Percentiles rank a stretch among this genome's conserved stretches.
Conservation (phyloP, 2,888 invertebrate species). For the Cephonodes hylas region DNA sequence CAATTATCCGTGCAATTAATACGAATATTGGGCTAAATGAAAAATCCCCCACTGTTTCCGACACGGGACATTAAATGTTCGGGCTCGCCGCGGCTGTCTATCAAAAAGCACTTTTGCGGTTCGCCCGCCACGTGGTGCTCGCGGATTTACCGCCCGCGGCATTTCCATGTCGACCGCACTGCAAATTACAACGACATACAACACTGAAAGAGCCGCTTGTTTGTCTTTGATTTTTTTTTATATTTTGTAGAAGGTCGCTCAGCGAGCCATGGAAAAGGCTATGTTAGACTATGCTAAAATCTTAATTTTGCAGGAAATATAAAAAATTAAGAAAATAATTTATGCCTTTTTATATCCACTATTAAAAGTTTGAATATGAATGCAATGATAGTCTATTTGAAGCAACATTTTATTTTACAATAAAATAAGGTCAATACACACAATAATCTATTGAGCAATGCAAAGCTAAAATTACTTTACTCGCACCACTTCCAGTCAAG, state of each 20-base stretch:
- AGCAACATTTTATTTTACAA: too few species aligned
- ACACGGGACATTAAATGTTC: slow-evolving; percentile 55
- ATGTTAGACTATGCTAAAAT: too few species aligned
- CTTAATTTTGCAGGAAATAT: too few species aligned
- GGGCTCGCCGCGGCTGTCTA: slow-evolving; percentile 62
- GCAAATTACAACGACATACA: slow-evolving; percentile 29
- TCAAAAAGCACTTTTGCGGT: slow-evolving; percentile 74
- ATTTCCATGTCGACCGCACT: slow-evolving; percentile 62
- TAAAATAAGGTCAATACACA: too few species aligned
- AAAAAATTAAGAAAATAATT: too few species aligned
- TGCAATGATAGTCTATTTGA: too few species aligned
- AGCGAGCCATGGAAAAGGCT: too few species aligned
- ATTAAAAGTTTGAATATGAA: too few species aligned
- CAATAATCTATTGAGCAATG: too few species aligned
- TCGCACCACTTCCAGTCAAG: slow-evolving; percentile 19
- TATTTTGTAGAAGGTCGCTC: too few species aligned
- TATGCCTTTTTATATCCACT: too few species aligned
- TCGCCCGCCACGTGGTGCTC: slow-evolving; percentile 56
- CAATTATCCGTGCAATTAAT: slow-evolving; percentile 42
- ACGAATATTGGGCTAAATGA: slow-evolving; percentile 53
- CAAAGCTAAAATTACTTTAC: neutral
- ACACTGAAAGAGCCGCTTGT: slow-evolving; percentile 23
- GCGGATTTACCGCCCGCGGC: slow-evolving; percentile 68
- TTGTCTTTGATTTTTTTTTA: neutral
- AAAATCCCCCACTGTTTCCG: slow-evolving; percentile 59